Conservation (phyloP, 2,797 vertebrate genomes). For the Hydrophis major region DNA sequence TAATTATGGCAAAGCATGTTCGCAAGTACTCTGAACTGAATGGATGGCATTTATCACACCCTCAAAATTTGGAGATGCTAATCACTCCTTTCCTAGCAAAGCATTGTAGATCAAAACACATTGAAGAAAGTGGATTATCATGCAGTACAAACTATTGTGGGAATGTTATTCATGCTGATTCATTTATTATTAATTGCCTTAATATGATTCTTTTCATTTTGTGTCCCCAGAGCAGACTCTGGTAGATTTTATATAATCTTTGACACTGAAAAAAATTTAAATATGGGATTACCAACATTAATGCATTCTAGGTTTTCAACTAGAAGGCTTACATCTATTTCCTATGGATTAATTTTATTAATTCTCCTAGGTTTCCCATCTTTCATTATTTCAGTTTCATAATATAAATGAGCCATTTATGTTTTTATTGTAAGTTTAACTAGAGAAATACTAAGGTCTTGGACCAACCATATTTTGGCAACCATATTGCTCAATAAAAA, state of each 20-base stretch:
- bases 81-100: neutral
- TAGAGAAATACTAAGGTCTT: neutral
- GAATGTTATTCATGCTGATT: neutral
- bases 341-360: neutral
- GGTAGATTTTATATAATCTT: neutral
- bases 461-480: neutral
- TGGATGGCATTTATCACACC: neutral
- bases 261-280: neutral
- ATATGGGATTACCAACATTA: constrained; percentile 2
- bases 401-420: neutral
- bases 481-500: neutral
- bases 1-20: neutral
- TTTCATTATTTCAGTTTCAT: neutral
- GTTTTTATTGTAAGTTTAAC: neutral
- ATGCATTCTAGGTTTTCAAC: neutral
- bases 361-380: neutral
- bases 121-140: neutral
- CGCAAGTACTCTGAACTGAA: neutral
- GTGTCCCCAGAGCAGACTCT: neutral
- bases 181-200: neutral
- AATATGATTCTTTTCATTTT: neutral
- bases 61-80: neutral
- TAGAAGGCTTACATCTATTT: neutral
- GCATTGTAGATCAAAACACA: neutral
- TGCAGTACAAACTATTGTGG: neutral